A percentile compares a stretch with the other conserved stretches of the same genome.
phyloP scores from a whole-genome alignment of 1,140 invertebrate species.

The Uloborus diversus region DNA sequence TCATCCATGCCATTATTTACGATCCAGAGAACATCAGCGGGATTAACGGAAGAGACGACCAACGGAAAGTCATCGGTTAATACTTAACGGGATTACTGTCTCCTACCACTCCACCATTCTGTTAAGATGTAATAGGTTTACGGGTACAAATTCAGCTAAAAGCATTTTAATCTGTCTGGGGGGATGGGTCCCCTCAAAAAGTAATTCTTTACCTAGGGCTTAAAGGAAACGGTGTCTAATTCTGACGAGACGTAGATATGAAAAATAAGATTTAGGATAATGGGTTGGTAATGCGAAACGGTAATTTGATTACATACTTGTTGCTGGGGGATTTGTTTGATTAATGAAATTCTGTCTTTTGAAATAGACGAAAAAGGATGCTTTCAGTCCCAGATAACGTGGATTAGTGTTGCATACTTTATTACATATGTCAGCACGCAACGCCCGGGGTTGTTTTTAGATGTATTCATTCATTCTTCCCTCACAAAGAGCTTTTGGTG shows the following conservation, averaged over 20 bases:
- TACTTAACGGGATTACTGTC: constrained; percentile 42
- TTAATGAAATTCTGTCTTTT: constrained; percentile 28
- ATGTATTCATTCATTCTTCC: too few relatives aligned
- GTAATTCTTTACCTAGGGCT: constrained; percentile 21
- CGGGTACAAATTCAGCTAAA: constrained; percentile 42
- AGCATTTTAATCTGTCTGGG: constrained; percentile 47
- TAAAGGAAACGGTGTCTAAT: background rate
- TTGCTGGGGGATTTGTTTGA: constrained; percentile 15
- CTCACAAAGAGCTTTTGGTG: too few relatives aligned
- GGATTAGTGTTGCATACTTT: too few relatives aligned
- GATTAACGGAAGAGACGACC: constrained; percentile 27
- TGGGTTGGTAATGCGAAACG: background rate
- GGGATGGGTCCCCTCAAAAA: constrained; percentile 9
- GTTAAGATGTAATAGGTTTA: constrained; percentile 52
- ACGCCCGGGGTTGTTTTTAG: too few relatives aligned
- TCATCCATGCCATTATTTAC: background rate
- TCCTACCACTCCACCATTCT: too few relatives aligned
- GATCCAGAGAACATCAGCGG: background rate
- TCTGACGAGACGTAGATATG: background rate
- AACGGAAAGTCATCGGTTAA: constrained; percentile 27
- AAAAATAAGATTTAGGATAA: background rate
- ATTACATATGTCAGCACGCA: too few relatives aligned
- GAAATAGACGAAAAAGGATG: too few relatives aligned
- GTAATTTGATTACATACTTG: constrained; percentile 26
- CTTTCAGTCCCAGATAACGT: too few relatives aligned